Evolutionary conservation across 2,888 invertebrate genomes (phyloP), one percentile per base, ranked within the genome.

Genomic region (Pseudoips prasinana): DNA sequence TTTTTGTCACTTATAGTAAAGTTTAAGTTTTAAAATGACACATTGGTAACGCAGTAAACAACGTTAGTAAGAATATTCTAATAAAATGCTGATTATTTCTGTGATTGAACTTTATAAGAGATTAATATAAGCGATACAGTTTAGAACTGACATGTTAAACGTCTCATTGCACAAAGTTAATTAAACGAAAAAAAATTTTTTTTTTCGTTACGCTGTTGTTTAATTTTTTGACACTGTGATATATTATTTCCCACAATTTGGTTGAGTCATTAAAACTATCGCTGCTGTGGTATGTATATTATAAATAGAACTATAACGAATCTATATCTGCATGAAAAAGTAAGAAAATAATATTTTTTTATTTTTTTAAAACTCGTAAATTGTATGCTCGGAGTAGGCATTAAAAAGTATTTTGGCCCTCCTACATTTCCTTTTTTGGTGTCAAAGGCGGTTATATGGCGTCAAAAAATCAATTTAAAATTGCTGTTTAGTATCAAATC

Each of bases 91-190:
- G 28, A 28, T 28, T 28, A 28, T 28, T 28, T 20, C 28, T 28
- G 28, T 28, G 28, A 28, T 28, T 28, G 18, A 5, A 19, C 20
- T 28, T 28, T 19, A 17, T 28, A 28, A 31, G 31, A 31, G 19
- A 3, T 31, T 10, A 24, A 31, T 31, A 10, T 31, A 17, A 9
- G 31, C 24, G 24, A 24, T 31, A 28, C 31, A 25, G 25, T 31
- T 31, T 31, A 14, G 24, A 31, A 25, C 31, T 25, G 31, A 19
- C 24, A 31, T 31, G 10, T 25, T 14, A 8, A 2, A 1, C 1
- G 14, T 11, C 14, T 14, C 3, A 25, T 25, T 14, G 25, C 14
- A 5, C 8, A 25, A 14, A 14, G 2, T 25, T 25, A 25, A 25
- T 25, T 3, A 14, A 14, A 3, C n/a, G 14, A 17, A 8, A 1